Percentiles rank a stretch among this genome's conserved stretches.
Conservation (phyloP, 2,797 vertebrate genomes). For the Okamejei kenojei region DNA sequence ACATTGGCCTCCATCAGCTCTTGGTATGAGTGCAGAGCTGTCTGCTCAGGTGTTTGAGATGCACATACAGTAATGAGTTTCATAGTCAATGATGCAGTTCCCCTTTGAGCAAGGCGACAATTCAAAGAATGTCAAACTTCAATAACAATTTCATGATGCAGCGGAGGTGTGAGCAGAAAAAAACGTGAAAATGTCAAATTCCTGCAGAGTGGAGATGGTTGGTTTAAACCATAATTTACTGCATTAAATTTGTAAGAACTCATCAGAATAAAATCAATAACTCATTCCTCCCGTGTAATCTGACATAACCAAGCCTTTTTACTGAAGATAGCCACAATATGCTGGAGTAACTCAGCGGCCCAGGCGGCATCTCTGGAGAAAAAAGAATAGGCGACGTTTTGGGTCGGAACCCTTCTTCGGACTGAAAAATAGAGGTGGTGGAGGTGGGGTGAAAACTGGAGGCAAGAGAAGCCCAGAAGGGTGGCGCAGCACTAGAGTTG, state of each 20-base stretch:
- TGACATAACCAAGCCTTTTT: no score
- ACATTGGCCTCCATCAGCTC: background rate
- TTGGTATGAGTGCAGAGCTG: background rate
- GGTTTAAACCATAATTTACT: background rate
- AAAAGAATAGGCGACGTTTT: no score
- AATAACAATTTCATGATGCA: slow-evolving; percentile 26
- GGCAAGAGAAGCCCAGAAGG: no score
- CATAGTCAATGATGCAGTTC: slow-evolving; percentile 12
- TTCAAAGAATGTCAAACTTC: slow-evolving; percentile 26
- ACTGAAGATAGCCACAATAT: no score
- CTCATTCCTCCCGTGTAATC: background rate
- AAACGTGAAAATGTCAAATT: background rate
- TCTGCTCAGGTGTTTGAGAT: slow-evolving; percentile 13
- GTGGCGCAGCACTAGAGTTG: no score
- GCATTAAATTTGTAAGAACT: slow-evolving; percentile 20
- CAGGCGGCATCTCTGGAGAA: no score
- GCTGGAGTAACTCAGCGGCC: no score
- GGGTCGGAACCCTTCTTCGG: no score
- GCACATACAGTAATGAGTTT: slow-evolving; percentile 17
- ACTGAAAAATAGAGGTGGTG: no score
- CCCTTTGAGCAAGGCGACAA: slow-evolving; percentile 22
- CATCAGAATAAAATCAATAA: background rate
- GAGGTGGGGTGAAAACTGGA: no score
- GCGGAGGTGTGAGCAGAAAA: background rate
- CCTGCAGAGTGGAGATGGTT: background rate